phyloP scores from a whole-genome alignment of 2,113 vertebrate genomes.

The Brachirus orientalis region DNA sequence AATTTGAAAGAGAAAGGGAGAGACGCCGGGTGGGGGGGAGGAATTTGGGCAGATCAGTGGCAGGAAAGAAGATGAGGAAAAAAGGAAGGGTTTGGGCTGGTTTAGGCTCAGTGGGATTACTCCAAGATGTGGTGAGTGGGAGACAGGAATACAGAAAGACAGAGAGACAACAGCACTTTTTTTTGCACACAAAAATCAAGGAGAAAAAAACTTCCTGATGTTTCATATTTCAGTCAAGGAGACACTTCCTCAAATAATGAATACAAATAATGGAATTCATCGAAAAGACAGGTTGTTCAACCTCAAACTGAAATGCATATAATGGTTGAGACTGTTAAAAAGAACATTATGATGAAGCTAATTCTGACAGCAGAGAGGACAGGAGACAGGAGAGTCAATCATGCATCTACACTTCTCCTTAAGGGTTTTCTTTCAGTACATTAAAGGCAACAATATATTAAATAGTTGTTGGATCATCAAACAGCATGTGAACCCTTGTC shows the following conservation, averaged over 20 bases:
- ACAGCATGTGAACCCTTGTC: not conserved
- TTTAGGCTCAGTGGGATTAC: constrained; percentile 67
- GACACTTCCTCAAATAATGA: constrained; percentile 5
- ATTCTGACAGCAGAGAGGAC: not conserved
- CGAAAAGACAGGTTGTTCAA: not conserved
- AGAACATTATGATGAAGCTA: not conserved
- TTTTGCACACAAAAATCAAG: constrained; percentile 35
- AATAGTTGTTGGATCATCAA: constrained; percentile 7
- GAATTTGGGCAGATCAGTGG: constrained; percentile 66
- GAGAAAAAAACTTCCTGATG: constrained; percentile 17
- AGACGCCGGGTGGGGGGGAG: constrained; percentile 11
- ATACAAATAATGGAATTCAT: not conserved
- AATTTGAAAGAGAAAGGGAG: constrained; percentile 25
- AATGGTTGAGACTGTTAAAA: too few relatives aligned
- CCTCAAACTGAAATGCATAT: too few relatives aligned
- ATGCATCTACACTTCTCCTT: constrained; percentile 9
- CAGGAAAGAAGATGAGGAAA: constrained; percentile 65
- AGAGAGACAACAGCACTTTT: constrained; percentile 30
- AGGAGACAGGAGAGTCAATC: not conserved
- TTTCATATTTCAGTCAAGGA: constrained; percentile 21
- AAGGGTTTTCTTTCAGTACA: not conserved
- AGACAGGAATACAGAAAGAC: constrained; percentile 62
- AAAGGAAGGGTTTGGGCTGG: constrained; percentile 20
- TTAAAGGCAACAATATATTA: constrained; percentile 10
- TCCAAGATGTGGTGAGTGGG: constrained; percentile 60